A percentile compares a stretch with the other conserved stretches of the same genome.
phyloP scores from a whole-genome alignment of 2,888 invertebrate genomes.

The Synanthedon tipuliformis region DNA sequence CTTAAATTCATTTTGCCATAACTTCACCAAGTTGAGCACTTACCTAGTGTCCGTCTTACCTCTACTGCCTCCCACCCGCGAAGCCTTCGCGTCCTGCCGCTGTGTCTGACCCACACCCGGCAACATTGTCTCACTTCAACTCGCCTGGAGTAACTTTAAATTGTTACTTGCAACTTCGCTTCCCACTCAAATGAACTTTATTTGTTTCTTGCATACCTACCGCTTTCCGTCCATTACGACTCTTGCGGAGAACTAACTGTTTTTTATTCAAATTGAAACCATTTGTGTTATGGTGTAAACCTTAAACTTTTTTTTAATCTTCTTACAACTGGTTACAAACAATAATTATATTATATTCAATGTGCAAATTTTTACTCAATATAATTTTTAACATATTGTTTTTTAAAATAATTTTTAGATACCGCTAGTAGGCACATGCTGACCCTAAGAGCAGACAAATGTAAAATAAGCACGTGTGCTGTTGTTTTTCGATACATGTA shows the following conservation, averaged over 20 bases:
- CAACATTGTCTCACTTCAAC: constrained; percentile 48
- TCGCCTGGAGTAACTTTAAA: constrained; percentile 54
- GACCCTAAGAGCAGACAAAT: too few species aligned
- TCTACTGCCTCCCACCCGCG: background rate
- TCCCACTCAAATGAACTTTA: constrained; percentile 47
- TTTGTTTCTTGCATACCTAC: constrained; percentile 41
- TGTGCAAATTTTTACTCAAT: too few species aligned
- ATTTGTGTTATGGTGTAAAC: too few species aligned
- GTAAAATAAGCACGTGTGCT: too few species aligned
- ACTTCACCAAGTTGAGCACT: constrained; percentile 36
- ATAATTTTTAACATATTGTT: too few species aligned
- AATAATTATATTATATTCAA: too few species aligned
- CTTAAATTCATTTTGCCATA: constrained; percentile 17
- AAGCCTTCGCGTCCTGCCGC: background rate
- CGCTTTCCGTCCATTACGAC: constrained; percentile 7
- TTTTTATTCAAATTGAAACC: too few species aligned
- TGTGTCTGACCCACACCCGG: constrained; percentile 8
- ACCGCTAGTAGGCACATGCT: too few species aligned
- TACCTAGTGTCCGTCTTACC: constrained; percentile 21
- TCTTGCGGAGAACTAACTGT: background rate
- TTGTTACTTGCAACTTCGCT: constrained; percentile 54
- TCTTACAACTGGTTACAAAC: too few species aligned
- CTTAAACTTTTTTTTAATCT: too few species aligned
- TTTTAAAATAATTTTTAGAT: too few species aligned
- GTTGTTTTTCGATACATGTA: too few species aligned